Evolutionary conservation across 53 echinoderm and acorn worm species (phyloP).

Genomic region (Hippasteria phrygiana): DNA sequence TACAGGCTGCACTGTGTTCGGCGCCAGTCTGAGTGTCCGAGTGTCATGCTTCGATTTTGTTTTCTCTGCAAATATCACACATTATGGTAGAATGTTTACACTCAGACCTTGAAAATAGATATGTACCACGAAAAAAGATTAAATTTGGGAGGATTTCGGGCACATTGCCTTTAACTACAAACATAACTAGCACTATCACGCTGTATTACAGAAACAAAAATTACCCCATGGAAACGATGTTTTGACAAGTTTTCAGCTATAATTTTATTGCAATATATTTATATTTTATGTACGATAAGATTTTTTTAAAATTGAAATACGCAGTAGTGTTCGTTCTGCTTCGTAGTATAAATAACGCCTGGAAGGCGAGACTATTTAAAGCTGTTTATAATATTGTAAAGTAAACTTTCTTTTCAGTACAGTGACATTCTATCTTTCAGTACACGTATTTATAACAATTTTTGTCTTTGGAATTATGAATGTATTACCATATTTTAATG

Average conservation of each 20-base stretch:
- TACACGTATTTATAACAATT: conserved; percentile 54
- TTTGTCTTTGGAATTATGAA: background rate
- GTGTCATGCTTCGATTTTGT: too few species aligned
- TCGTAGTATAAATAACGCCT: conserved; percentile 15
- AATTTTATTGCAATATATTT: conserved; percentile 62
- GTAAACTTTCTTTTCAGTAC: background rate
- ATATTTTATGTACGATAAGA: conserved; percentile 52
- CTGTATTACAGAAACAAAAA: conserved; percentile 28
- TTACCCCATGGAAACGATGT: conserved; percentile 14
- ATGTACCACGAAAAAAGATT: too few species aligned
- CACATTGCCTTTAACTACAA: background rate
- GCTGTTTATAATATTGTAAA: background rate
- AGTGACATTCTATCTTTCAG: conserved; percentile 37
- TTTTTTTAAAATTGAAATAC: background rate
- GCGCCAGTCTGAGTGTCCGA: too few species aligned
- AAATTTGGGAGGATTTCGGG: too few species aligned
- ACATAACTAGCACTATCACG: background rate
- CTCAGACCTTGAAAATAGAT: too few species aligned
- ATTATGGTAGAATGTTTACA: too few species aligned
- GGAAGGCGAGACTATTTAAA: conserved; percentile 1
- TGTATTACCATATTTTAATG: conserved; percentile 27
- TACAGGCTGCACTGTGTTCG: too few species aligned
- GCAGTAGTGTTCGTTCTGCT: conserved; percentile 31
- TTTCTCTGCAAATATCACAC: too few species aligned
- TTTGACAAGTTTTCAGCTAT: conserved; percentile 30